Conservation (phyloP, 1,140 invertebrate genomes). For the Anastrepha obliqua region DNA sequence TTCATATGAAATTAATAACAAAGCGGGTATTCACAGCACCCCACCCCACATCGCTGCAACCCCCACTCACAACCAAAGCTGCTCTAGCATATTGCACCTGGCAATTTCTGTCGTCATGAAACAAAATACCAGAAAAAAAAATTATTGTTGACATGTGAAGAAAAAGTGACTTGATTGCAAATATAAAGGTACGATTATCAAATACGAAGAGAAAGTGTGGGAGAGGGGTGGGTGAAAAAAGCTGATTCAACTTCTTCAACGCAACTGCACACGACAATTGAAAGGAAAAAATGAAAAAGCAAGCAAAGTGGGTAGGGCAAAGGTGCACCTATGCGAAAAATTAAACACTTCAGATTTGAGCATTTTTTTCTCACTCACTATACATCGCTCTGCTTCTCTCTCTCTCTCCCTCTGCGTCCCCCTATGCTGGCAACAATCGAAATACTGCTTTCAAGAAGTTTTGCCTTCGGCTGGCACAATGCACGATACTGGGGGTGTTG, state of each 20-base stretch:
- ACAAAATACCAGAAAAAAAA: not conserved
- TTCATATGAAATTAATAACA: constrained; percentile 49
- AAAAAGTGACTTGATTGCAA: constrained; percentile 52
- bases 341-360: constrained; percentile 49
- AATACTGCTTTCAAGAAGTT: constrained; percentile 43
- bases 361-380: not conserved
- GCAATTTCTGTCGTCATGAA: not conserved
- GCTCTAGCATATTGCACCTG: not conserved
- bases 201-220: not conserved
- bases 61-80: not conserved
- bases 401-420: not conserved
- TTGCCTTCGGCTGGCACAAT: constrained; percentile 24
- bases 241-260: constrained; percentile 28
- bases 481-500: not conserved
- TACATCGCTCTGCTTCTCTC: not conserved
- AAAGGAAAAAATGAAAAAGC: constrained; percentile 33
- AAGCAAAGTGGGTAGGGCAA: not conserved
- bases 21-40: not conserved
- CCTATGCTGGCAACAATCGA: constrained; percentile 17
- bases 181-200: not conserved
- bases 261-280: constrained; percentile 33
- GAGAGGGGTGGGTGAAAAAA: not conserved
- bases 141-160: constrained; percentile 44
- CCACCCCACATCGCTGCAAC: not conserved
- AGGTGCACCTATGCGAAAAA: constrained; percentile 45